Conservation (phyloP, 2,888 invertebrate species). For the Nineta flava region DNA sequence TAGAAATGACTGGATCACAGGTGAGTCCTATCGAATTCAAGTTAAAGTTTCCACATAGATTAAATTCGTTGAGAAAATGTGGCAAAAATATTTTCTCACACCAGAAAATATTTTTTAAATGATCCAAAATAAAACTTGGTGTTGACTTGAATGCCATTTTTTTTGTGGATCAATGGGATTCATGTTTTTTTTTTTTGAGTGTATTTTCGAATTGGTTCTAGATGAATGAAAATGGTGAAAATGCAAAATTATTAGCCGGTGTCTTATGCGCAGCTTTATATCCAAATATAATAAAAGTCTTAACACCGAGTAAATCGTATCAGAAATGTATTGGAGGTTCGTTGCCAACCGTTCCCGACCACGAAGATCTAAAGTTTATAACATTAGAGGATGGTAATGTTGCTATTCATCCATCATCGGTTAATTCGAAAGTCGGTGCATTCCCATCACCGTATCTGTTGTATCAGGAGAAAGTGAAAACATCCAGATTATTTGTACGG, state of each 20-base stretch:
- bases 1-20: slow-evolving; percentile 41
- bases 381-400: slow-evolving; percentile 57
- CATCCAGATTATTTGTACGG: slow-evolving; percentile 59
- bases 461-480: slow-evolving; percentile 72
- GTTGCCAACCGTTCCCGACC: slow-evolving; percentile 50
- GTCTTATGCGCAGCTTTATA: slow-evolving; percentile 84
- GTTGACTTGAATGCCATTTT: too few species aligned
- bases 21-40: slow-evolving; percentile 12
- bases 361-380: slow-evolving; percentile 56
- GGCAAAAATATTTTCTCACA: too few species aligned
- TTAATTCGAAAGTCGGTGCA: slow-evolving; percentile 46
- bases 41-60: too few species aligned
- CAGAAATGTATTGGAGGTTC: slow-evolving; percentile 58
- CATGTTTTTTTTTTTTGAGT: not conserved
- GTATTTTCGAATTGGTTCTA: slow-evolving; percentile 22
- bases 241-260: slow-evolving; percentile 58
- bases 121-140: too few species aligned
- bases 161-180: not conserved
- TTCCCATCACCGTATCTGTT: slow-evolving; percentile 63
- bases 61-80: too few species aligned
- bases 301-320: slow-evolving; percentile 64
- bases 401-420: slow-evolving; percentile 57
- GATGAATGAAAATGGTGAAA: slow-evolving; percentile 59
- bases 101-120: too few species aligned
- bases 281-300: slow-evolving; percentile 76